Percentiles rank a stretch among this genome's conserved stretches.
phyloP scores from a whole-genome alignment of 2,888 invertebrate species.

The Stegophylla sp. region DNA sequence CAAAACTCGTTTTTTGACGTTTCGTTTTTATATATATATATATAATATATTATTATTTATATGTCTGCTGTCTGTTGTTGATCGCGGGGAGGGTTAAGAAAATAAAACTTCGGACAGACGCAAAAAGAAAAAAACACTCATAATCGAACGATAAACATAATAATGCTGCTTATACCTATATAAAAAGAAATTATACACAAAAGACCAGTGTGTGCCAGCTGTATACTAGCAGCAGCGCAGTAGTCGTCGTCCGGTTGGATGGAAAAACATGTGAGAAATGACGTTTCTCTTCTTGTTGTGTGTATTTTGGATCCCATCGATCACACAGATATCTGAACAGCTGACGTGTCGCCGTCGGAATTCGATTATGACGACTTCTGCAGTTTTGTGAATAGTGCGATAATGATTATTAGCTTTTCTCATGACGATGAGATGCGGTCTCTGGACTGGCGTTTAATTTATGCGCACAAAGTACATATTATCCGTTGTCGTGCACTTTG shows the following conservation, averaged over 20 bases:
- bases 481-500: no score
- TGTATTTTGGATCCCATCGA: background rate
- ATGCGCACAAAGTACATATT: no score
- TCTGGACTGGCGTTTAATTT: no score
- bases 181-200: constrained; percentile 37
- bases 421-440: background rate
- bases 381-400: constrained; percentile 8
- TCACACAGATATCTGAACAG: background rate
- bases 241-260: background rate
- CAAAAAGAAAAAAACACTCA: constrained; percentile 15
- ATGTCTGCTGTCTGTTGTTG: background rate
- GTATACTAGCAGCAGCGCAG: background rate
- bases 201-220: constrained; percentile 15
- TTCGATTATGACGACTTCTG: background rate
- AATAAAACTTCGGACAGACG: background rate
- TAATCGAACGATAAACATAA: constrained; percentile 30
- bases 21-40: background rate
- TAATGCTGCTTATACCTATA: no score
- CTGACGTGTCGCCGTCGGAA: background rate
- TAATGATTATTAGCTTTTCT: constrained; percentile 27
- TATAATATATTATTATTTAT: constrained; percentile 16
- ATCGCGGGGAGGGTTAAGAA: background rate
- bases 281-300: background rate
- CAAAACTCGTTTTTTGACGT: constrained; percentile 32
- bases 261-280: constrained; percentile 12